phyloP scores from a whole-genome alignment of 2,888 invertebrate genomes.

The Cerastis leucographa region DNA sequence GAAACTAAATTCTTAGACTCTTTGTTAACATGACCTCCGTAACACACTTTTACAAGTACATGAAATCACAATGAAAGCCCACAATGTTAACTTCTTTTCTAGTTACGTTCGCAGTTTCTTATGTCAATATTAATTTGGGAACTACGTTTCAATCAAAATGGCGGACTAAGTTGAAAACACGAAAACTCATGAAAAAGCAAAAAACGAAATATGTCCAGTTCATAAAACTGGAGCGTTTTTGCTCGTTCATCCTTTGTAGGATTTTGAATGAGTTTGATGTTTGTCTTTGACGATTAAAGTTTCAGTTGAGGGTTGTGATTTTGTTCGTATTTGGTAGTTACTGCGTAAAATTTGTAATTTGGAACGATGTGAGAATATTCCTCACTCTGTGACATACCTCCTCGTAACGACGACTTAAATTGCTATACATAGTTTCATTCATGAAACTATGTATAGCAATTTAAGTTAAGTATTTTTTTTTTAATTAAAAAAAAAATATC shows the following conservation, averaged over 20 bases:
- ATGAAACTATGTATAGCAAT: no score
- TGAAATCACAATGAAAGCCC: conserved; percentile 10
- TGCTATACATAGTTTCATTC: no score
- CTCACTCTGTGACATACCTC: neutral
- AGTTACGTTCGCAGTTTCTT: neutral
- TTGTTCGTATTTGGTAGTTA: neutral
- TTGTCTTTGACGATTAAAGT: conserved; percentile 10
- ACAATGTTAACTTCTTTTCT: conserved; percentile 6
- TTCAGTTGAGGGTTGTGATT: neutral
- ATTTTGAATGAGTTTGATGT: neutral
- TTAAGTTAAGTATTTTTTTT: no score
- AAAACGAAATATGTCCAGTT: neutral
- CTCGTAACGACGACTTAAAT: neutral
- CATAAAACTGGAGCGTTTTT: neutral
- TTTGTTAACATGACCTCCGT: neutral
- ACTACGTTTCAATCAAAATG: conserved; percentile 36
- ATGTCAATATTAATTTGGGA: conserved; percentile 31
- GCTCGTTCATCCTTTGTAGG: neutral
- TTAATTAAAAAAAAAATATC: no score
- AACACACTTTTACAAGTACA: neutral
- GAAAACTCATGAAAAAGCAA: neutral
- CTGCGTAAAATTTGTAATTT: neutral
- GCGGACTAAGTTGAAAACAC: neutral
- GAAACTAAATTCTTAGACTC: neutral
- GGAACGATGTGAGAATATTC: neutral